Percentiles rank a stretch among this genome's conserved stretches.
phyloP scores from a whole-genome alignment of 2,797 vertebrate species.

The Anabacerthia variegaticeps region DNA sequence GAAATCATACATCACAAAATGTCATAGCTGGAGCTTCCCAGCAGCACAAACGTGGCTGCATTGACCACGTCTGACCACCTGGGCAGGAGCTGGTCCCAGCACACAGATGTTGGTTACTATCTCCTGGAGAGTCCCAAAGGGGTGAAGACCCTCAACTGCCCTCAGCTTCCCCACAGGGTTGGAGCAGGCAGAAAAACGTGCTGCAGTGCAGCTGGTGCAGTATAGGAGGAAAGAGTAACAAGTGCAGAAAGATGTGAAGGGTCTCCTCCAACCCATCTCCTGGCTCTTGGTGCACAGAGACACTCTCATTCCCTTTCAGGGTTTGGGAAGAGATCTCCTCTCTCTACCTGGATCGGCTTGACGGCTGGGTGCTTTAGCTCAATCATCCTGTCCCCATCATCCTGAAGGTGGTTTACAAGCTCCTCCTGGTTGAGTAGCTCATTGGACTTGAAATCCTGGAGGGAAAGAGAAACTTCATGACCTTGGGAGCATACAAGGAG shows the following conservation, averaged over 20 bases:
- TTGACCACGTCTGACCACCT: background rate
- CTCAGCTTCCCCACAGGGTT: background rate
- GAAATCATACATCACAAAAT: background rate
- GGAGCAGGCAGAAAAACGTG: background rate
- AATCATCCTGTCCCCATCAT: conserved; percentile 90
- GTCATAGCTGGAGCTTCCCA: background rate
- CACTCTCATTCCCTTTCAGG: background rate
- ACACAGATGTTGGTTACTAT: background rate
- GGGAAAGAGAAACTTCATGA: background rate
- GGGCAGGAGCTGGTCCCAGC: background rate
- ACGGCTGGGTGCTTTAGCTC: conserved; percentile 91
- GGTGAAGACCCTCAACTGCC: background rate
- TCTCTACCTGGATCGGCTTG: conserved; percentile 85
- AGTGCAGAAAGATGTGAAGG: background rate
- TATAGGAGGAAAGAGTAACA: background rate
- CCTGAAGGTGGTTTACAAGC: conserved; percentile 90
- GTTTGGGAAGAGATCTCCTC: background rate
- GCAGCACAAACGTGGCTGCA: background rate
- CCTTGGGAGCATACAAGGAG: background rate
- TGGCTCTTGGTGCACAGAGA: background rate
- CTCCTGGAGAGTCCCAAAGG: background rate
- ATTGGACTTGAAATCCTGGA: conserved; percentile 92
- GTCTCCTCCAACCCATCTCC: background rate
- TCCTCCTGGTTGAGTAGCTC: conserved; percentile 89
- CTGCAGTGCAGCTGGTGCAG: background rate